These are phyloP conservation scores for Pseudomyrmex gracilis DNA, from an alignment of 1,140 invertebrate genomes.

Conservation along the genomic window DNA sequence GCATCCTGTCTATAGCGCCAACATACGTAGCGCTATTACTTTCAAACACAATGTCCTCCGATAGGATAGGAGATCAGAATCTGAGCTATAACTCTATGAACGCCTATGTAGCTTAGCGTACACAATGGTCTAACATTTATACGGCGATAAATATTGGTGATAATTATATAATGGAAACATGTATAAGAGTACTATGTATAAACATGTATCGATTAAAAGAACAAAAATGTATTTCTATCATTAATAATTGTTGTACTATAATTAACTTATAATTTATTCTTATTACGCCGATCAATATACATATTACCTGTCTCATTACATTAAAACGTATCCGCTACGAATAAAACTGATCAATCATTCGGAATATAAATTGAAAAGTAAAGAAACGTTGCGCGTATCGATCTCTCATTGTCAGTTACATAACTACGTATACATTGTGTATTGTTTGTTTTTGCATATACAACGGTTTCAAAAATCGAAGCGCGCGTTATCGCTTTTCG, in stretches of 20 bases:
- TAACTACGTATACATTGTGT: too few species aligned
- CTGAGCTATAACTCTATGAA: conserved; percentile 33
- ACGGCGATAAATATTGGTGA: neutral
- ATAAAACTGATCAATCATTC: neutral
- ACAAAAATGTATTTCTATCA: too few species aligned
- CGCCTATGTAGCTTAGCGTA: conserved; percentile 10
- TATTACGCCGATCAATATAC: too few species aligned
- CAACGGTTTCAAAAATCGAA: conserved; percentile 16
- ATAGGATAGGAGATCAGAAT: conserved; percentile 50
- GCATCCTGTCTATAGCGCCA: conserved; percentile 41
- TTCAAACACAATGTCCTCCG: conserved; percentile 57
- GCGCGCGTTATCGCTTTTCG: neutral
- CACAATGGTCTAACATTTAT: conserved; percentile 23
- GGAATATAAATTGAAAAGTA: conserved; percentile 43
- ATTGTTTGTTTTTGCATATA: neutral
- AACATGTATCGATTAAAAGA: too few species aligned
- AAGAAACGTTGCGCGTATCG: conserved; percentile 63
- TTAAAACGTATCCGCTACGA: too few species aligned
- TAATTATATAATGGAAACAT: too few species aligned
- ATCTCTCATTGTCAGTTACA: conserved; percentile 20
- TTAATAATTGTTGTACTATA: too few species aligned
- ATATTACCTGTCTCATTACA: too few species aligned
- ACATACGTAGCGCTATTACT: conserved; percentile 44
- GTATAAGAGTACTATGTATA: too few species aligned
- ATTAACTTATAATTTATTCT: too few species aligned